Conservation (phyloP, 2,797 vertebrate species). For the Coendou prehensilis region DNA sequence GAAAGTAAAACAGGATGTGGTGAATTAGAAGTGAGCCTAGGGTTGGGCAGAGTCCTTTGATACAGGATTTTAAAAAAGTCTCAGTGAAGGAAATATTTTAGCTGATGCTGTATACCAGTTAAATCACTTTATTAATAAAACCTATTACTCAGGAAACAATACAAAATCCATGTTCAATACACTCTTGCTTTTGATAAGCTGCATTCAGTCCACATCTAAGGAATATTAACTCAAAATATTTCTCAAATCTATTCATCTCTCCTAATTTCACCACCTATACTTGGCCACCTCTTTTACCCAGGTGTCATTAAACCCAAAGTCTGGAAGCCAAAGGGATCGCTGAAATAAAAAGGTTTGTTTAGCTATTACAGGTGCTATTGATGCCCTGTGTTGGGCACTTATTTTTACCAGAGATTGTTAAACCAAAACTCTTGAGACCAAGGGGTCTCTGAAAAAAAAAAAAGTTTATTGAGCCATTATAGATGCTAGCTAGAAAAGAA, state of each 20-base stretch:
- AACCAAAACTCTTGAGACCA: background rate
- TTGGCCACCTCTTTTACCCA: background rate
- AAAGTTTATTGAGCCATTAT: background rate
- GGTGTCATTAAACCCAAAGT: background rate
- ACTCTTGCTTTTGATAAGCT: background rate
- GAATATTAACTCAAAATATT: background rate
- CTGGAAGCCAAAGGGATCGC: background rate
- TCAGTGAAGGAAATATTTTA: constrained; percentile 12
- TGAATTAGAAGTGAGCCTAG: constrained; percentile 21
- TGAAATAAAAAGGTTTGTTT: background rate
- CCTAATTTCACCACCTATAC: background rate
- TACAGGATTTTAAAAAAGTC: background rate
- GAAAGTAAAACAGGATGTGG: constrained; percentile 9
- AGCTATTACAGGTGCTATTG: background rate
- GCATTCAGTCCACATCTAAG: background rate
- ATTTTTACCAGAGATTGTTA: background rate
- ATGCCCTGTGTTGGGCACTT: background rate
- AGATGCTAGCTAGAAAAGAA: background rate
- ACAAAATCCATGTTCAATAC: background rate
- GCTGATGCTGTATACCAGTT: background rate
- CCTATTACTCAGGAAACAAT: background rate
- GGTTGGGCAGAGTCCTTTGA: background rate
- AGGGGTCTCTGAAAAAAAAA: background rate
- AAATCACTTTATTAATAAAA: constrained; percentile 31
- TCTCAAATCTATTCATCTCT: background rate